Percentiles rank a stretch among this genome's conserved stretches.
These are phyloP conservation scores for Chaenogobius annularis DNA, from an alignment of 2,113 vertebrate species.

Conservation along the genomic window DNA sequence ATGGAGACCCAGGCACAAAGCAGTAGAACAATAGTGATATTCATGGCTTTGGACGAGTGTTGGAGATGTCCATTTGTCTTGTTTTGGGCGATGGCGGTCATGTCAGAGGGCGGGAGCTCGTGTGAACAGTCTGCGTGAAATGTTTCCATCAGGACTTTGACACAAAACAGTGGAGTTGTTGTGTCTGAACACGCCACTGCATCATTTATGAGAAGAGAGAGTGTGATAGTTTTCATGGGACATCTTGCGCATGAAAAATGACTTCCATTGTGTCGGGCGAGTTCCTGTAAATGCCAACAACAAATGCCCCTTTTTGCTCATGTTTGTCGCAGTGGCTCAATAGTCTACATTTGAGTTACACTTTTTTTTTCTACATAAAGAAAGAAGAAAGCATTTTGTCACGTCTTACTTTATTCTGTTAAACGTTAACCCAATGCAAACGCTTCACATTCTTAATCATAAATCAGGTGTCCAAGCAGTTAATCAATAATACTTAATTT, in stretches of 20 bases:
- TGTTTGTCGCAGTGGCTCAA: neutral
- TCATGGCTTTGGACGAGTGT: slow-evolving; percentile 17
- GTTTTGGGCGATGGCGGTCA: slow-evolving; percentile 25
- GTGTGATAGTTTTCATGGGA: neutral
- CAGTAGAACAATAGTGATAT: slow-evolving; percentile 51
- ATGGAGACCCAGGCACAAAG: slow-evolving; percentile 28
- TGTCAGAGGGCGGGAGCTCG: neutral
- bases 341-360: neutral
- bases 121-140: slow-evolving; percentile 13
- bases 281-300: neutral
- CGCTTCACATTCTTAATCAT: too few relatives aligned
- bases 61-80: slow-evolving; percentile 45
- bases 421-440: too few relatives aligned
- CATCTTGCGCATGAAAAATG: neutral
- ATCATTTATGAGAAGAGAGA: neutral
- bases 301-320: too few relatives aligned
- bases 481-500: too few relatives aligned
- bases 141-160: slow-evolving; percentile 35
- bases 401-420: too few relatives aligned
- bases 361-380: too few relatives aligned
- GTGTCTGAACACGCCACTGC: slow-evolving; percentile 10
- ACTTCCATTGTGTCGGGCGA: neutral
- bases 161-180: slow-evolving; percentile 19
- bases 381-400: too few relatives aligned
- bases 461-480: too few relatives aligned